These are phyloP conservation scores for Tetheella fluctuosa DNA, from an alignment of 2,888 invertebrate species.

Conservation along the genomic window DNA sequence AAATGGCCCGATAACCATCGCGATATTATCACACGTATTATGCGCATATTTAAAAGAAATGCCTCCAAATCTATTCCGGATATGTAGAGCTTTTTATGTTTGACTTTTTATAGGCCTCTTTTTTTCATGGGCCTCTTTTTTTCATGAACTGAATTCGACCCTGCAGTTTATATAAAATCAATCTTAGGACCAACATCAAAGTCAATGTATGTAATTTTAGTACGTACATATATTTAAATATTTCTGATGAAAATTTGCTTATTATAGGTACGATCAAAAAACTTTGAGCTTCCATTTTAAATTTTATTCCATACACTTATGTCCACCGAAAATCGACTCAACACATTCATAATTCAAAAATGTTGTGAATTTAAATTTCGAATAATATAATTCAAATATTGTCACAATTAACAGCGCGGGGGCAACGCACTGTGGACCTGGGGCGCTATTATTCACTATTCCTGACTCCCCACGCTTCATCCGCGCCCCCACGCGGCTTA, in stretches of 20 bases:
- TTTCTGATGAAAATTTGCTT: too few species aligned
- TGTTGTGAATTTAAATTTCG: slow-evolving; percentile 25
- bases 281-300: neutral
- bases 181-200: too few species aligned
- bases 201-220: too few species aligned
- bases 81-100: slow-evolving; percentile 28
- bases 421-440: slow-evolving; percentile 39
- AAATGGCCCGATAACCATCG: slow-evolving; percentile 30
- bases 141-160: neutral
- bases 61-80: slow-evolving; percentile 55
- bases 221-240: too few species aligned
- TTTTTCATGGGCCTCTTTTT: slow-evolving; percentile 22
- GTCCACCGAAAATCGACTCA: slow-evolving; percentile 18
- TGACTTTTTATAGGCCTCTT: slow-evolving; percentile 22
- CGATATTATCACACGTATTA: slow-evolving; percentile 47
- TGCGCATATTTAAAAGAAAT: slow-evolving; percentile 58
- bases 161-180: neutral
- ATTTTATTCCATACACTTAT: neutral
- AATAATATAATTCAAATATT: slow-evolving; percentile 24
- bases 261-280: too few species aligned
- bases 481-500: slow-evolving; percentile 49
- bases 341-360: slow-evolving; percentile 11
- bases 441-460: slow-evolving; percentile 67
- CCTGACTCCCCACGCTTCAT: slow-evolving; percentile 22
- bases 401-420: slow-evolving; percentile 43